Base-by-base conservation (phyloP, 2,797 vertebrate species). In the Cyclopterus lumpus region DNA sequence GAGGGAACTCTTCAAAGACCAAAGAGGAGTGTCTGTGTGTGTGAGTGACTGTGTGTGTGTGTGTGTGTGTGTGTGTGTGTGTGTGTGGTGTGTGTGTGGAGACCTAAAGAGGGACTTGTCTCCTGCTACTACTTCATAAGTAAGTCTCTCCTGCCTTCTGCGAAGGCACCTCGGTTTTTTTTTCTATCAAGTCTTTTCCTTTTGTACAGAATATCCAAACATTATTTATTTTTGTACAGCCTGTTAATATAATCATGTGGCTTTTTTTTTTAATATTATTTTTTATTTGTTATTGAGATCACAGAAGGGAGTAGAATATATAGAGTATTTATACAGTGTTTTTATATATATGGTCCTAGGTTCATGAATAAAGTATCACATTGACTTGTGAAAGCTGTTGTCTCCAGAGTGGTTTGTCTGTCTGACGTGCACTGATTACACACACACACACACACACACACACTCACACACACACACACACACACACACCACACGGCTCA, bases 181-280 rank as follows among this genome's bases (percentile, higher is more conserved):
- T 93, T 89, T 94, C 79, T 76, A 76, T 81, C 55, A 60, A 68
- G 15, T 94, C 67, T 83, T 74, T 30, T 84, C 71, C 62, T 95
- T 95, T 97, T 96, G 96, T 97, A 96, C 96, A 97, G 96, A 95
- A 97, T 97, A 97, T 95, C 94, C 95, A 94, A 96, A 95, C 93
- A 77, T 94, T 98, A 99, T 99, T 99, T 99, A 99, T 99, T 99
- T 99, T 99, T 99, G 97, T 99, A 99, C 97, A 97, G 96, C 95
- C 95, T 96, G 95, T 96, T 96, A 96, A 96, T 96, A 94, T 97
- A 97, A 97, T 95, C 95, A 94, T 94, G 92, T 93, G 92, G 91
- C 93, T 93, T 94, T 94, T 91, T 95, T 94, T 90, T 94, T 95
- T 61, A 89, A 95, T 94, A 93, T 96, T 97, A 96, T 97, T 96